These are phyloP conservation scores for Actenoides lindsayi DNA, from an alignment of 2,113 vertebrate species.

Conservation along the genomic window DNA sequence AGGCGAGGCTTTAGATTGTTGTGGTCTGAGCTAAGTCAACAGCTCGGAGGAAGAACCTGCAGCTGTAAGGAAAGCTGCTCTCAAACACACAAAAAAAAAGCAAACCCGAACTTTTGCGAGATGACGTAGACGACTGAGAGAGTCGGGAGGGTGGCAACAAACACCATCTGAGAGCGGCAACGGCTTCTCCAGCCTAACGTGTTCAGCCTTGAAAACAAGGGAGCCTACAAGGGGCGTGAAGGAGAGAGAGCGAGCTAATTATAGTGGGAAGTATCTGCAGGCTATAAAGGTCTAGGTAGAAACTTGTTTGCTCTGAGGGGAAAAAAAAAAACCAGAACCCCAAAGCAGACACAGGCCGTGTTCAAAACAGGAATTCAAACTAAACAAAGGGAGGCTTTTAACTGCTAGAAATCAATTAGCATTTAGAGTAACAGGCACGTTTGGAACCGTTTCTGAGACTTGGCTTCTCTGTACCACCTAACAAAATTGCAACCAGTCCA, in stretches of 20 bases:
- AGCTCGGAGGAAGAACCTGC: background rate
- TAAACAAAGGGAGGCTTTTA: slow-evolving; percentile 38
- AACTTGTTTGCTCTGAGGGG: slow-evolving; percentile 47
- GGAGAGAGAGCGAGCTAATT: slow-evolving; percentile 52
- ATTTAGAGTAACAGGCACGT: background rate
- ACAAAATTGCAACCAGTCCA: background rate
- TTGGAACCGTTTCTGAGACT: slow-evolving; percentile 6
- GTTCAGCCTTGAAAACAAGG: slow-evolving; percentile 58
- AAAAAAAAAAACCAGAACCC: background rate
- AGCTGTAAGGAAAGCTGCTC: background rate
- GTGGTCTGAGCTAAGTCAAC: background rate
- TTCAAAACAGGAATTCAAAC: slow-evolving; percentile 25
- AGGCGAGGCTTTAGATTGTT: background rate
- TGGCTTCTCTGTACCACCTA: background rate
- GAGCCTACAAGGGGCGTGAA: background rate
- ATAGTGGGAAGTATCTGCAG: slow-evolving; percentile 46
- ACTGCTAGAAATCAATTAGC: slow-evolving; percentile 34
- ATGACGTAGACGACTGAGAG: background rate
- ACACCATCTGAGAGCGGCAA: background rate
- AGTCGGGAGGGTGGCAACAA: background rate
- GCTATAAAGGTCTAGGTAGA: slow-evolving; percentile 54
- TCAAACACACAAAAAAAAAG: background rate
- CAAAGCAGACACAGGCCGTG: background rate
- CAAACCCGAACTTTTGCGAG: background rate
- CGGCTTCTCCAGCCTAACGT: slow-evolving; percentile 26